phyloP scores from a whole-genome alignment of 2,113 vertebrate genomes.

The Phasianus colchicus region DNA sequence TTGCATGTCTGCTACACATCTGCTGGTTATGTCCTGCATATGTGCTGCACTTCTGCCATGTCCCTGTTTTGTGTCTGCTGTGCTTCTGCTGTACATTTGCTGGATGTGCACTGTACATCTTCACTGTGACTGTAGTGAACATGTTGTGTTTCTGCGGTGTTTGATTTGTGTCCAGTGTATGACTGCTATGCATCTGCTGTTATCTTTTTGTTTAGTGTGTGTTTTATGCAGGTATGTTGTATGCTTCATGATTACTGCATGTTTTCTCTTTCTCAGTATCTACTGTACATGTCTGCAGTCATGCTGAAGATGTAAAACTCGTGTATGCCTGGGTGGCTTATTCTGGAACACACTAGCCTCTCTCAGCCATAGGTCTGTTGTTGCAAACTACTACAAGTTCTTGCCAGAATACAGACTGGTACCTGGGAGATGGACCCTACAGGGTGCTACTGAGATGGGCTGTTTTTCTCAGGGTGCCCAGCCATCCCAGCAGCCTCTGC shows the following conservation, averaged over 20 bases:
- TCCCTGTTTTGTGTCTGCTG: not conserved
- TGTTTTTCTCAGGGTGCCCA: not conserved
- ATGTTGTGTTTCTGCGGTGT: fast-evolving
- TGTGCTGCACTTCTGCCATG: not conserved
- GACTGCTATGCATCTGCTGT: not conserved
- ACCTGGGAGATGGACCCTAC: not conserved
- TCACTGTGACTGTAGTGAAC: fast-evolving
- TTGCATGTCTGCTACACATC: not conserved
- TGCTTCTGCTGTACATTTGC: not conserved
- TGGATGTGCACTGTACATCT: not conserved
- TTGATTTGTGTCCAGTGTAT: not conserved
- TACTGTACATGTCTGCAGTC: not conserved
- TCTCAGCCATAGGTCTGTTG: not conserved
- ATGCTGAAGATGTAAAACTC: not conserved
- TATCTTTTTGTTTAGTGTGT: not conserved
- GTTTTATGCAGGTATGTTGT: not conserved
- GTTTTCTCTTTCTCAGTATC: not conserved
- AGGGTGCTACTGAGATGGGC: not conserved
- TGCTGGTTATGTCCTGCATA: not conserved
- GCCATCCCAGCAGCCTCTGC: not conserved
- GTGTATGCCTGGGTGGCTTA: not conserved
- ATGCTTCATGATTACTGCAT: not conserved
- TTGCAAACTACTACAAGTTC: not conserved
- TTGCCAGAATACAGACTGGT: not conserved
- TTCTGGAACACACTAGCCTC: not conserved